These are phyloP conservation scores for Phaethornis superciliosus DNA, from an alignment of 2,113 vertebrate genomes.

Conservation along the genomic window DNA sequence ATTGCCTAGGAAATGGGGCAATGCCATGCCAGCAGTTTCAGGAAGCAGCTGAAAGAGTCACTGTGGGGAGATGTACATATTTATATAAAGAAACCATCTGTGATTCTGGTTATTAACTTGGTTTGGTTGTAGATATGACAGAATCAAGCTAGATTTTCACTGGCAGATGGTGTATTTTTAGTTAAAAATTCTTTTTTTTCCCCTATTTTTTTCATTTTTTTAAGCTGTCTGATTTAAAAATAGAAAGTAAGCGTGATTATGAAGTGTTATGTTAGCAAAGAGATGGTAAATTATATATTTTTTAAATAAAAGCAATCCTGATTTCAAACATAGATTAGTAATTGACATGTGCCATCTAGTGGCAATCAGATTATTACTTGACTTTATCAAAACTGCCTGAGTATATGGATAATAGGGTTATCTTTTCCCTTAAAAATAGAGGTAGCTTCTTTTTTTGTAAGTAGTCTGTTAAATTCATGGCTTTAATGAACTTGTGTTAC, in stretches of 20 bases:
- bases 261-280: background rate
- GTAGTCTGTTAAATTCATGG: background rate
- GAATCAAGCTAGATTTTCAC: constrained; percentile 13
- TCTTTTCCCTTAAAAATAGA: background rate
- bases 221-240: background rate
- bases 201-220: background rate
- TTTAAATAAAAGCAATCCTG: background rate
- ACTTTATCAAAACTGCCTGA: background rate
- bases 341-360: constrained; percentile 56
- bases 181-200: background rate
- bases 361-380: background rate
- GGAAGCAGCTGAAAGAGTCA: constrained; percentile 27
- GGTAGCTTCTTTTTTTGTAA: background rate
- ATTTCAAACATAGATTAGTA: background rate
- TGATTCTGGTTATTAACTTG: constrained; percentile 44
- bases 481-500: background rate
- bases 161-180: constrained; percentile 49
- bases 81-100: constrained; percentile 62
- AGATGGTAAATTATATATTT: background rate
- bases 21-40: background rate
- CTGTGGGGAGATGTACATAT: background rate
- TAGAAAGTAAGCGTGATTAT: background rate
- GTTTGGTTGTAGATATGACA: background rate
- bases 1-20: background rate
- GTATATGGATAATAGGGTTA: background rate